These are phyloP conservation scores for Perca fluviatilis DNA, from an alignment of 2,113 vertebrate genomes.

Conservation along the genomic window DNA sequence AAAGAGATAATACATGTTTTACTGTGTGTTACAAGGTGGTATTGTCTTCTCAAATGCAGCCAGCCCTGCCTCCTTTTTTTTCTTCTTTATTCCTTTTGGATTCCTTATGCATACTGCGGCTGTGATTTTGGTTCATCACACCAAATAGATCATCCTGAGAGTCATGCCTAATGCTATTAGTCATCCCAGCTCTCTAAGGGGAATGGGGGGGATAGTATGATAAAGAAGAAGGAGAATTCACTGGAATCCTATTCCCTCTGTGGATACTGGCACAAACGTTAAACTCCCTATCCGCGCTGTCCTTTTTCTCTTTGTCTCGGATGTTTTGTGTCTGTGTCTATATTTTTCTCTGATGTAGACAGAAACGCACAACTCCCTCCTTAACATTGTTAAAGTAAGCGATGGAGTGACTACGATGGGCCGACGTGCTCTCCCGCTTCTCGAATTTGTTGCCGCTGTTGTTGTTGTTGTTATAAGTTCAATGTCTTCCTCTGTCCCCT, in stretches of 20 bases:
- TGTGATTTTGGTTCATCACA: constrained; percentile 66
- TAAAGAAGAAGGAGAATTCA: constrained; percentile 34
- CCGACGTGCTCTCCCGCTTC: constrained; percentile 32
- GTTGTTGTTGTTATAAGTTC: constrained; percentile 65
- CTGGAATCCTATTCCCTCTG: constrained; percentile 31
- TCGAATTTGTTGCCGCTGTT: constrained; percentile 58
- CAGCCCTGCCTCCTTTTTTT: not conserved
- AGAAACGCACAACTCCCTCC: not conserved
- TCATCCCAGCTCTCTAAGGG: constrained; percentile 52
- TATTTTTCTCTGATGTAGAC: constrained; percentile 12
- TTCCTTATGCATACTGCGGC: constrained; percentile 58
- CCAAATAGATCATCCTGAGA: constrained; percentile 58
- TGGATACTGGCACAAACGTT: constrained; percentile 34
- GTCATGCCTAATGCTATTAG: constrained; percentile 67
- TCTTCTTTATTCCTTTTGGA: constrained; percentile 69
- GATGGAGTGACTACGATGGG: constrained; percentile 58
- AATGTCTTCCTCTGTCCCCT: constrained; percentile 54
- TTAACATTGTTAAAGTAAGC: constrained; percentile 58
- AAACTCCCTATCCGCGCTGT: constrained; percentile 13
- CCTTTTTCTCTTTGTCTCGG: constrained; percentile 18
- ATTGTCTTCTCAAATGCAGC: constrained; percentile 38
- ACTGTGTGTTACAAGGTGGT: constrained; percentile 14
- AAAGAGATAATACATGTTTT: not conserved
- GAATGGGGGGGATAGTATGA: constrained; percentile 9
- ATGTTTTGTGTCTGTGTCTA: constrained; percentile 24